Evolutionary conservation across 2,797 vertebrate genomes (phyloP).

Genomic region (Coracias cyanogaster): DNA sequence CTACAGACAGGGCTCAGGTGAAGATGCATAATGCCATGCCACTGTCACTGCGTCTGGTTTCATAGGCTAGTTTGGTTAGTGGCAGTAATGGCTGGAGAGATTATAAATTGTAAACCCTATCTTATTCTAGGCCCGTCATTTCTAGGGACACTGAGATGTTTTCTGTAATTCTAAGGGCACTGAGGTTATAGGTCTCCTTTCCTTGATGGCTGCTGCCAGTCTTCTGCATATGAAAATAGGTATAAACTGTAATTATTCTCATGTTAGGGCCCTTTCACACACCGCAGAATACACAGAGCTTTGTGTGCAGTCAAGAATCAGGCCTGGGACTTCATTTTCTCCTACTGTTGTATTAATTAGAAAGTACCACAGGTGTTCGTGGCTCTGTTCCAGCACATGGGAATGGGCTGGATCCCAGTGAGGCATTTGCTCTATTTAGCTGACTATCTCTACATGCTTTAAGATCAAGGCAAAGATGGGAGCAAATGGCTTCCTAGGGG

Average conservation of each 20-base stretch:
- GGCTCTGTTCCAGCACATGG: not conserved
- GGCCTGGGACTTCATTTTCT: constrained; percentile 15
- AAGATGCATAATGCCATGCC: not conserved
- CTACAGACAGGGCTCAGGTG: not conserved
- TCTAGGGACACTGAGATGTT: not conserved
- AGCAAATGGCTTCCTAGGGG: not conserved
- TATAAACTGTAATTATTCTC: not conserved
- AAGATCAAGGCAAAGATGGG: constrained; percentile 32
- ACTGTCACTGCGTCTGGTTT: not conserved
- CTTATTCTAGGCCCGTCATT: not conserved
- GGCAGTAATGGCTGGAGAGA: not conserved
- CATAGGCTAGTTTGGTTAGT: not conserved
- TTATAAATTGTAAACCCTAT: not conserved
- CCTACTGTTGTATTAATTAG: constrained; percentile 31
- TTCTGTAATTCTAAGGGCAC: not conserved
- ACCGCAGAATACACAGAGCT: not conserved
- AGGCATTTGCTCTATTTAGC: constrained; percentile 47
- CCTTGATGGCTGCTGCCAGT: not conserved
- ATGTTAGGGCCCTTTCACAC: constrained; percentile 22
- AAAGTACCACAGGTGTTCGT: constrained; percentile 33
- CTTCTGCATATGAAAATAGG: not conserved
- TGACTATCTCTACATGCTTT: not conserved
- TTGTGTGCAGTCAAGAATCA: not conserved
- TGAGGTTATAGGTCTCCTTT: not conserved
- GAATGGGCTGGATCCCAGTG: not conserved